phyloP scores from a whole-genome alignment of 2,113 vertebrate species.

The Phyllopteryx taeniolatus region DNA sequence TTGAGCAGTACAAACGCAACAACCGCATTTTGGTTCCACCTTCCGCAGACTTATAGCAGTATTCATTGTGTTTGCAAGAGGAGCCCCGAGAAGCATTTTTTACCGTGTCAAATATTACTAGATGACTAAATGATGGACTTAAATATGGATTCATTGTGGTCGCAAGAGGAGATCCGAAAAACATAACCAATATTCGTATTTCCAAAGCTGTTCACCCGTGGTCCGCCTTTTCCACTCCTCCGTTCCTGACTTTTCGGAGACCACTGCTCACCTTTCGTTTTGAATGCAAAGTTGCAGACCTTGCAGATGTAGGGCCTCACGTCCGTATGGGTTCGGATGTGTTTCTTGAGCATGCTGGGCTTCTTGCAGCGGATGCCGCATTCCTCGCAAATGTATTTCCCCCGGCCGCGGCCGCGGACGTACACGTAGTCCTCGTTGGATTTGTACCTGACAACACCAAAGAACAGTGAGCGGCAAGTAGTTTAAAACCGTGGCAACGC shows the following conservation, averaged over 20 bases:
- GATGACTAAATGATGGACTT: no score
- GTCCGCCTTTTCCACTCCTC: no score
- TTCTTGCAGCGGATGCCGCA: constrained; percentile 99
- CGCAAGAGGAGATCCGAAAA: no score
- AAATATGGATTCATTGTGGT: no score
- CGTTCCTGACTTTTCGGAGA: background rate
- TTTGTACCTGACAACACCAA: constrained; percentile 81
- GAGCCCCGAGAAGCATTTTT: no score
- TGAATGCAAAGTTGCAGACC: constrained; percentile 98
- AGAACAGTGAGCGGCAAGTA: background rate
- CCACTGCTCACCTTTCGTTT: constrained; percentile 91
- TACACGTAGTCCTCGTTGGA: constrained; percentile 99
- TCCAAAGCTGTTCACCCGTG: no score
- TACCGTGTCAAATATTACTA: no score
- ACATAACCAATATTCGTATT: no score
- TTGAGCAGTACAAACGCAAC: no score
- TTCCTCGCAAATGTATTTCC: constrained; percentile 99
- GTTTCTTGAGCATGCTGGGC: constrained; percentile 99
- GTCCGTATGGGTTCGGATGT: constrained; percentile 96
- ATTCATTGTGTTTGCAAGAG: no score
- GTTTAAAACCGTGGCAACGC: background rate
- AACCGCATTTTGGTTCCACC: no score
- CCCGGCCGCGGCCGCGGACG: constrained; percentile 92
- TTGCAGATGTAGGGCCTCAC: constrained; percentile 96
- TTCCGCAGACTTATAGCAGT: no score